Percentiles rank a stretch among this genome's conserved stretches.
Conservation (phyloP, 2,797 vertebrate genomes). For the Hipposideros larvatus region DNA sequence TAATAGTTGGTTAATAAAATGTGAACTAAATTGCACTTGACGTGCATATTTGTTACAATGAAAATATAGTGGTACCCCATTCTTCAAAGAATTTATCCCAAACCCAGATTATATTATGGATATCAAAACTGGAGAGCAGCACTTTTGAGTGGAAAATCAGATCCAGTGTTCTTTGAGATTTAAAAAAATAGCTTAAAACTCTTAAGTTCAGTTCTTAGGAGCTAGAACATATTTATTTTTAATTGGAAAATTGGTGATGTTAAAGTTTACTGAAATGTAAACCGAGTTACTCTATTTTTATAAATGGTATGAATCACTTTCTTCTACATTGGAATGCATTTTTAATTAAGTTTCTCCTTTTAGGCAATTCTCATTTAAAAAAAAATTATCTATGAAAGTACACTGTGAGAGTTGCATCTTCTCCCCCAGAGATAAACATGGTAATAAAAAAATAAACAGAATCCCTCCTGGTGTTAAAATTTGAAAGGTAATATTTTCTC, state of each 20-base stretch:
- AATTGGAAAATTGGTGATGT: conserved; percentile 40
- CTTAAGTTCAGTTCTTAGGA: background rate
- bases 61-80: background rate
- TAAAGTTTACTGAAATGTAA: conserved; percentile 46
- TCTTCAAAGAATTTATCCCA: conserved; percentile 35
- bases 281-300: conserved; percentile 55
- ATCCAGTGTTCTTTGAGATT: background rate
- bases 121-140: background rate
- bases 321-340: background rate
- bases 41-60: background rate
- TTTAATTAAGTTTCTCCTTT: conserved; percentile 66
- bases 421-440: background rate
- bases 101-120: background rate
- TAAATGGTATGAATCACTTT: background rate
- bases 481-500: conserved; percentile 43
- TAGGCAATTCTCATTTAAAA: background rate
- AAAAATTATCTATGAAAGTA: background rate
- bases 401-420: background rate
- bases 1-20: conserved; percentile 42
- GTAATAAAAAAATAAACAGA: conserved; percentile 44
- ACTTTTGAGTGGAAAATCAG: conserved; percentile 44
- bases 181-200: background rate
- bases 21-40: conserved; percentile 15
- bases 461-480: background rate
- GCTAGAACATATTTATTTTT: background rate